phyloP scores from a whole-genome alignment of 2,797 vertebrate species.

The Chelidonichthys spinosus region DNA sequence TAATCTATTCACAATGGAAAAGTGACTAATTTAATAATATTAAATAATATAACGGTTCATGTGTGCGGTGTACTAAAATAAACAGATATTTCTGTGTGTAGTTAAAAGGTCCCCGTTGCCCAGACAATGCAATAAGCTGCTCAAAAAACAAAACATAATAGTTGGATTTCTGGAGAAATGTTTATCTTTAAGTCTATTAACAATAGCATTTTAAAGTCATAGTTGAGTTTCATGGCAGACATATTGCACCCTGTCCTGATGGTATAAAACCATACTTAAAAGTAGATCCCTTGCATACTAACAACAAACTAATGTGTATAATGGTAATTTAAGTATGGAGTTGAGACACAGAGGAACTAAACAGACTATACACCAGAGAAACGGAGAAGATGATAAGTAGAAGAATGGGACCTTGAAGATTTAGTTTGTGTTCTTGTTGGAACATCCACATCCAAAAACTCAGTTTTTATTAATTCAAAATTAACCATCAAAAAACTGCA shows the following conservation, averaged over 20 bases:
- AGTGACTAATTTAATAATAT: too few species aligned
- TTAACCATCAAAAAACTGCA: slow-evolving; percentile 42
- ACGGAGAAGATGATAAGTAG: not conserved
- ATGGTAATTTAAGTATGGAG: not conserved
- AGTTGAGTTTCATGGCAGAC: not conserved
- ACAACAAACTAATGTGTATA: not conserved
- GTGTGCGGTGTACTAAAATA: too few species aligned
- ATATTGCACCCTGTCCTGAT: not conserved
- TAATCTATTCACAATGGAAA: too few species aligned
- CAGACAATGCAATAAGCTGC: too few species aligned
- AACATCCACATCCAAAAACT: slow-evolving; percentile 43
- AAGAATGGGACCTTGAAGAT: not conserved
- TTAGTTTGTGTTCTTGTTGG: slow-evolving; percentile 30
- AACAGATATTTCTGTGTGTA: too few species aligned
- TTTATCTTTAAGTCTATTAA: not conserved
- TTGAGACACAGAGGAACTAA: not conserved
- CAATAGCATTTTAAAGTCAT: not conserved
- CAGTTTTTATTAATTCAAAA: slow-evolving; percentile 68
- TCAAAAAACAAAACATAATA: not conserved
- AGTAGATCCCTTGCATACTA: not conserved
- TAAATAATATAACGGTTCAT: too few species aligned
- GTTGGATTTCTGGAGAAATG: not conserved
- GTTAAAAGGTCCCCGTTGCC: too few species aligned
- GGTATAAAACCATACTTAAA: not conserved
- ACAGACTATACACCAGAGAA: too few species aligned